phyloP scores from a whole-genome alignment of 2,797 vertebrate species.

The Rhinatrema bivittatum region DNA sequence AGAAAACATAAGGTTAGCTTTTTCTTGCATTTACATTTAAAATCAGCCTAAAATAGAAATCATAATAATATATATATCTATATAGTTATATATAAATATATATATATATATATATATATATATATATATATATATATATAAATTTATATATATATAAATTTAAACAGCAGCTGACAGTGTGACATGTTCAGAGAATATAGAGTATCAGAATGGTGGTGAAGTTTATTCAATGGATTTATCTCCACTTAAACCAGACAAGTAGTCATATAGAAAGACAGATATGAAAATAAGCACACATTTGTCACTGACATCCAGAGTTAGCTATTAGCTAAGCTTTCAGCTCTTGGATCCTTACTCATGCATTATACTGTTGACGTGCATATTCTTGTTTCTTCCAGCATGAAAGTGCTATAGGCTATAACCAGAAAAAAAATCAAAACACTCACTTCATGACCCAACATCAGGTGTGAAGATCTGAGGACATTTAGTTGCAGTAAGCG shows the following conservation, averaged over 20 bases:
- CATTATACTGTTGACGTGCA: neutral
- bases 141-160: too few species aligned
- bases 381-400: neutral
- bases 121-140: too few species aligned
- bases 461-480: too few species aligned
- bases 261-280: constrained; percentile 1
- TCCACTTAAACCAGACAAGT: neutral
- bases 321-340: neutral
- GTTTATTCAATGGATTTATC: constrained; percentile 14
- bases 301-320: neutral
- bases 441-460: neutral
- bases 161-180: too few species aligned
- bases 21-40: too few species aligned
- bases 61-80: too few species aligned
- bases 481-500: too few species aligned
- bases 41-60: too few species aligned
- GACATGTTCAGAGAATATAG: constrained; percentile 11
- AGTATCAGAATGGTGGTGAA: constrained; percentile 4
- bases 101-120: too few species aligned
- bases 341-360: neutral
- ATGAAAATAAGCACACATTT: neutral
- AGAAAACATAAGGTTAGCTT: too few species aligned
- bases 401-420: neutral
- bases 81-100: too few species aligned
- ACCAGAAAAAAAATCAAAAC: neutral